Base-by-base conservation (phyloP, 2,797 vertebrate species). In the Crenichthys baileyi region DNA sequence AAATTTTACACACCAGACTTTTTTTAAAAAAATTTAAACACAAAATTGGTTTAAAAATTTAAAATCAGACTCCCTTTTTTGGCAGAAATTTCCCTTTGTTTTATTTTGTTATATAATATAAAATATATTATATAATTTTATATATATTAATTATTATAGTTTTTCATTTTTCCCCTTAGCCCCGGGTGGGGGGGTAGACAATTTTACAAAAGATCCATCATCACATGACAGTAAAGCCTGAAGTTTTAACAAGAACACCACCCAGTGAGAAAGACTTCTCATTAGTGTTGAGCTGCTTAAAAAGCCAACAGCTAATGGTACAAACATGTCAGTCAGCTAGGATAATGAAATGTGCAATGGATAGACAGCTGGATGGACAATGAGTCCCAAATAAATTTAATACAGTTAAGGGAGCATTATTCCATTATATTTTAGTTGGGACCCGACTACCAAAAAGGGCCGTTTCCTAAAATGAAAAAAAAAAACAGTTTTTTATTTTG, bases 191-290 rank as follows among this genome's bases (percentile, higher is more conserved):
- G 50, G 61, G 55, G 73, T 73, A 78, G 22, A 70, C 53, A 75
- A 80, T 91, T 91, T 82, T 86, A 81, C 76, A 82, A 44, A 0
- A 48, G 61, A 58, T 72, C 75, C 26, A n/a, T 81, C 82, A 85
- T 46, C 75, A 79, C 76, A 80, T 83, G 86, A 87, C 86, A 87
- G 77, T 3, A 55, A 5, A 78, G 83, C 75, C 79, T 76, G 46
- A 76, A 81, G 82, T 89, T 90, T 90, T 83, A 89, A 91, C 87
- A 89, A 82, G 83, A 78, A 73, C 18, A 58, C 63, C 79, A 82
- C 86, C 86, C 72, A 85, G 68, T 84, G 58, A 81, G 72, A 77
- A 71, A 74, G 78, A 48, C 81, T 73, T 85, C 91, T 92, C 82
- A 91, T 92, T 93, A 91, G 86, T 68, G 48, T 72, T 29, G 72